These are phyloP conservation scores for Micromys minutus DNA, from an alignment of 2,113 vertebrate species.

Conservation along the genomic window DNA sequence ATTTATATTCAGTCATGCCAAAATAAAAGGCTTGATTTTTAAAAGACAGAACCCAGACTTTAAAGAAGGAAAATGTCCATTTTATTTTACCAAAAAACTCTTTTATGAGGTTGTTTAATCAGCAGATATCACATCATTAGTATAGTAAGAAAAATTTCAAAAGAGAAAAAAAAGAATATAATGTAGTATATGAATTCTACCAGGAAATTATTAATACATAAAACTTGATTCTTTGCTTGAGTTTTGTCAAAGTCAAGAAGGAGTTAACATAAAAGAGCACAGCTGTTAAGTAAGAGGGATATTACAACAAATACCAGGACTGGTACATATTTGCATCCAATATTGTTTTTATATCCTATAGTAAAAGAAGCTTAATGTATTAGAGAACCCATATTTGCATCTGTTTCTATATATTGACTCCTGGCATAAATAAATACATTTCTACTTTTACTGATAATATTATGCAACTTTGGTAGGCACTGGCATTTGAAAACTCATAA, in stretches of 20 bases:
- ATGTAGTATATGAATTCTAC: background rate
- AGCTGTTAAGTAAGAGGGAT: background rate
- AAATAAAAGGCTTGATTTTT: background rate
- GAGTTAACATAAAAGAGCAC: background rate
- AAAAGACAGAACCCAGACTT: background rate
- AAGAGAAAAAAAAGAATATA: background rate
- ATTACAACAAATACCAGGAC: background rate
- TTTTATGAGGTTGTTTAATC: background rate
- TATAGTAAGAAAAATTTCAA: background rate
- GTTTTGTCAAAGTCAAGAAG: background rate
- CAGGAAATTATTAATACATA: background rate
- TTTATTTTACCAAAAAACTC: background rate
- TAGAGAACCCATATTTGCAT: background rate
- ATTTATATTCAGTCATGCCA: background rate
- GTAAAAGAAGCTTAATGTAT: background rate
- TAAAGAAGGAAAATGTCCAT: background rate
- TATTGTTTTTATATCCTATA: slow-evolving; percentile 16
- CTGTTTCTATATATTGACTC: background rate
- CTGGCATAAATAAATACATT: background rate
- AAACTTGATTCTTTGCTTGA: background rate
- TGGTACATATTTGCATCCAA: background rate
- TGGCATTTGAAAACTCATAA: background rate
- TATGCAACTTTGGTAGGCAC: background rate
- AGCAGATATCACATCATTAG: background rate
- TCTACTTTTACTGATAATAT: background rate